phyloP scores from a whole-genome alignment of 2,888 invertebrate species.

The Ecliptopera silaceata region DNA sequence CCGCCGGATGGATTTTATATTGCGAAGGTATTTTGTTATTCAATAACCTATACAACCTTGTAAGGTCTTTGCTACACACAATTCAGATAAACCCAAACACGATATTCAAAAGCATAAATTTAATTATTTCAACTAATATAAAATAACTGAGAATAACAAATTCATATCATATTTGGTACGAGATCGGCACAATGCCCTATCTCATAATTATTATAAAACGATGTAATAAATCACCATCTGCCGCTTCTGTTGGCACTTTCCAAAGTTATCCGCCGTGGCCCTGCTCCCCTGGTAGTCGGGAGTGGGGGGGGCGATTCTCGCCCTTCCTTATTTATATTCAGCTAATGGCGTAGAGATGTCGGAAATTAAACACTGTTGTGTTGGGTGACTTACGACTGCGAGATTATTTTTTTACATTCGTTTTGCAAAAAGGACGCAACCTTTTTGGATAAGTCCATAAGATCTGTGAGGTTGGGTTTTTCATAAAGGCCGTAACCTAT shows the following conservation, averaged over 20 bases:
- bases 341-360: slow-evolving; percentile 66
- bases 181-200: slow-evolving; percentile 51
- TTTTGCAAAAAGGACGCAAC: background rate
- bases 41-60: background rate
- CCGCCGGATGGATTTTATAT: slow-evolving; percentile 6
- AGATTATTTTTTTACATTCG: slow-evolving; percentile 8
- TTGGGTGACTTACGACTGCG: slow-evolving; percentile 38
- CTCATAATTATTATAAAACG: slow-evolving; percentile 78
- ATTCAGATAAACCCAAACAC: too few relatives aligned
- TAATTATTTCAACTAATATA: background rate
- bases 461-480: background rate
- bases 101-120: too few relatives aligned
- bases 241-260: slow-evolving; percentile 74
- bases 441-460: background rate
- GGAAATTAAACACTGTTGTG: slow-evolving; percentile 72
- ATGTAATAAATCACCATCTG: slow-evolving; percentile 80
- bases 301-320: slow-evolving; percentile 51
- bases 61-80: too few relatives aligned
- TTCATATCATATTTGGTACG: background rate
- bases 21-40: background rate
- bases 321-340: slow-evolving; percentile 72
- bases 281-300: slow-evolving; percentile 26
- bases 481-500: background rate
- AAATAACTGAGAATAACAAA: background rate
- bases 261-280: slow-evolving; percentile 63